phyloP scores from a whole-genome alignment of 2,888 invertebrate genomes.

The Elegia similella region DNA sequence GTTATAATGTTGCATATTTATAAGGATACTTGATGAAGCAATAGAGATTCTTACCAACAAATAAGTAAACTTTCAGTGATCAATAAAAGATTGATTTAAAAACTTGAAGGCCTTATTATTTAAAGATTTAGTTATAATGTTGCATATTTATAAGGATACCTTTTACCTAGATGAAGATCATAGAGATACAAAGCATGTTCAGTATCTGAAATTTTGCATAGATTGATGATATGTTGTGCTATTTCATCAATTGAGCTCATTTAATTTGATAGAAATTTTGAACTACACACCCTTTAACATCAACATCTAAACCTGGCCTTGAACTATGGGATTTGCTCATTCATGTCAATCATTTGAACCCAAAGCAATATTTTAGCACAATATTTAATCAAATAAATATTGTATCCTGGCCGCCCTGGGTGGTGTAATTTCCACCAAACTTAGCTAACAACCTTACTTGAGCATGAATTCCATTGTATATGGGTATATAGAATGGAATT shows the following conservation, averaged over 20 bases:
- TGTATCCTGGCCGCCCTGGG: too few species aligned
- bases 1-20: constrained; percentile 11
- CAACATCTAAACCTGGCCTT: too few species aligned
- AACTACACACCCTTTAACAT: constrained; percentile 24
- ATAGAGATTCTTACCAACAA: constrained; percentile 42
- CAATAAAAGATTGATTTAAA: not conserved
- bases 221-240: constrained; percentile 37
- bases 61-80: not conserved
- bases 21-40: constrained; percentile 46
- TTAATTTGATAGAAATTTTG: constrained; percentile 44
- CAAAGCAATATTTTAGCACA: too few species aligned
- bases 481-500: too few species aligned
- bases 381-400: too few species aligned
- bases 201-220: constrained; percentile 33
- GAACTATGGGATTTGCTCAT: too few species aligned
- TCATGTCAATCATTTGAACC: too few species aligned
- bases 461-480: too few species aligned
- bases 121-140: not conserved
- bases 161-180: constrained; percentile 39
- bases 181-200: constrained; percentile 41
- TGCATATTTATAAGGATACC: constrained; percentile 19
- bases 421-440: too few species aligned
- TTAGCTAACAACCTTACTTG: too few species aligned
- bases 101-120: not conserved
- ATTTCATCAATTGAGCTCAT: constrained; percentile 44